These are phyloP conservation scores for Coenonympha glycerion DNA, from an alignment of 2,888 invertebrate species.

Conservation along the genomic window DNA sequence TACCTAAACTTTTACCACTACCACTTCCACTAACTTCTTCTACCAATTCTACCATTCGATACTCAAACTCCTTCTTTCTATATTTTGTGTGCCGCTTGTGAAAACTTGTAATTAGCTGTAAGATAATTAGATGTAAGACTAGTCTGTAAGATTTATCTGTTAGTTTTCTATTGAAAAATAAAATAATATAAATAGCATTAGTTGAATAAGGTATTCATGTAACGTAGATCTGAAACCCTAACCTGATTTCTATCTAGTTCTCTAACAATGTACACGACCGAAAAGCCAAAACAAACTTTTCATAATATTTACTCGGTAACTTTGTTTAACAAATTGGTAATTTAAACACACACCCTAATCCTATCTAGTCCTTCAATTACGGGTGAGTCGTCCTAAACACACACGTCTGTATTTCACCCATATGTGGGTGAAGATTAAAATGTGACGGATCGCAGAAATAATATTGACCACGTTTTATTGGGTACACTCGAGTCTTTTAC, in stretches of 20 bases:
- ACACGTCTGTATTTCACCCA: conserved; percentile 14
- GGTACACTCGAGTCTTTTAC: neutral
- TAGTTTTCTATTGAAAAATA: no score
- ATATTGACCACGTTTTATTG: conserved; percentile 16
- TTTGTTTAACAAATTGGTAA: conserved; percentile 21
- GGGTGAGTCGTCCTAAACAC: conserved; percentile 25
- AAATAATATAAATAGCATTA: no score
- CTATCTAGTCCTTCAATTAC: conserved; percentile 25
- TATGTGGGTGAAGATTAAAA: conserved; percentile 26
- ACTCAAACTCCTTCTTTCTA: no score
- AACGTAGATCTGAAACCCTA: no score
- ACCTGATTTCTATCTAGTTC: neutral
- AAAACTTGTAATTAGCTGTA: no score
- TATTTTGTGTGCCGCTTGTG: no score
- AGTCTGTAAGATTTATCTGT: no score
- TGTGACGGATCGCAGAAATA: conserved; percentile 27
- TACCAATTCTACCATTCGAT: no score
- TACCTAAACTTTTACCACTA: no score
- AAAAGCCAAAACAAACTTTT: conserved; percentile 8
- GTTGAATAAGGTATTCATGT: no score
- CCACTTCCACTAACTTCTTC: no score
- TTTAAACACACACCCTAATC: conserved; percentile 24
- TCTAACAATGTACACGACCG: neutral
- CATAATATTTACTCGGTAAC: conserved; percentile 19
- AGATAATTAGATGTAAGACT: no score